Conservation (phyloP, 2,888 invertebrate genomes). For the Andrena praecox region DNA sequence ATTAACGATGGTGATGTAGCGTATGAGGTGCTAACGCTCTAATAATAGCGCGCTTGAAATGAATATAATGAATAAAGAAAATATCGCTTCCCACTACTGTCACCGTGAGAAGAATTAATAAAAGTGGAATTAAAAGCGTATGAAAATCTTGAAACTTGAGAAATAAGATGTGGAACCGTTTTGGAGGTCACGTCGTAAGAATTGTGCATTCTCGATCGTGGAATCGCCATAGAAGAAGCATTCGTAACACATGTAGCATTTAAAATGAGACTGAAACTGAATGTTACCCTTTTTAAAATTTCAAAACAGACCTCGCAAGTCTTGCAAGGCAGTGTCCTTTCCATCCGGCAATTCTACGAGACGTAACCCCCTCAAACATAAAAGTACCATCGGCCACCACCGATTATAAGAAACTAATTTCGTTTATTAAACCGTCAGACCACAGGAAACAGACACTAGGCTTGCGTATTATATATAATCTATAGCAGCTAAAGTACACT, state of each 20-base stretch:
- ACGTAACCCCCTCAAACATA: not conserved
- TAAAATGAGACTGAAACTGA: too few species aligned
- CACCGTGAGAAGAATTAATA: not conserved
- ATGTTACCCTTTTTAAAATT: not conserved
- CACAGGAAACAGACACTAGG: not conserved
- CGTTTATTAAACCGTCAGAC: constrained; percentile 25
- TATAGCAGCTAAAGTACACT: constrained; percentile 27
- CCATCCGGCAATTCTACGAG: constrained; percentile 1
- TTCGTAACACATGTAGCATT: too few species aligned
- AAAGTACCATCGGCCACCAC: not conserved
- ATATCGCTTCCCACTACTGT: not conserved
- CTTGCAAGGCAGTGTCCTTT: not conserved
- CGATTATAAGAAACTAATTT: constrained; percentile 33
- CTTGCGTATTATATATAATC: constrained; percentile 2
- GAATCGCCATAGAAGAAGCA: not conserved
- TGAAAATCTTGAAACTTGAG: not conserved
- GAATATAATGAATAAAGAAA: not conserved
- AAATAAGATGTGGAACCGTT: not conserved
- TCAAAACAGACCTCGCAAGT: not conserved
- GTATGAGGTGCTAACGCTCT: not conserved
- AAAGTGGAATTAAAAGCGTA: not conserved
- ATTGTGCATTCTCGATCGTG: not conserved
- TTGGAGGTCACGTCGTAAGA: not conserved
- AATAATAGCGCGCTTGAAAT: not conserved
- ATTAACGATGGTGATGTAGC: not conserved